These are phyloP conservation scores for Cephalopachus bancanus DNA, from an alignment of 2,797 vertebrate genomes.

Conservation along the genomic window DNA sequence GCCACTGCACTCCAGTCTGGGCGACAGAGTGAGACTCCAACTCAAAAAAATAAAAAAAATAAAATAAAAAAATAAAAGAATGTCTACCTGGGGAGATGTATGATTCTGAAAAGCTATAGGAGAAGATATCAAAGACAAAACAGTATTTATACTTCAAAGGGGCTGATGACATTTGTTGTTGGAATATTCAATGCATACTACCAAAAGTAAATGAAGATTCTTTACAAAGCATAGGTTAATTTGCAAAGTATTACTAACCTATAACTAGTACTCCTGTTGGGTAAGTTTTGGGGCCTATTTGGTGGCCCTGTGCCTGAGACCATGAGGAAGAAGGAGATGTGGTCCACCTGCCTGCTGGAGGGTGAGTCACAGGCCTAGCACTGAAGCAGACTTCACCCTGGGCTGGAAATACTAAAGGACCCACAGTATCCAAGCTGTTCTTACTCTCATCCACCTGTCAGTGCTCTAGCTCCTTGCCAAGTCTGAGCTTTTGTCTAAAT, in stretches of 20 bases:
- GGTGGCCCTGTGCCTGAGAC: background rate
- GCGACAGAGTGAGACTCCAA: too few species aligned
- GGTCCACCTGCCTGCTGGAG: background rate
- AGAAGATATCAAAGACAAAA: constrained; percentile 52
- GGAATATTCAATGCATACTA: background rate
- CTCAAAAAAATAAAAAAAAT: too few species aligned
- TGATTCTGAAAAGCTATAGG: constrained; percentile 36
- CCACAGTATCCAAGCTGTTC: background rate
- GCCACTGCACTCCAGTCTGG: too few species aligned
- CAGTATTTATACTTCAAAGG: constrained; percentile 40
- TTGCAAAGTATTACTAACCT: background rate
- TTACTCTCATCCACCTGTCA: background rate
- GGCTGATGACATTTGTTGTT: background rate
- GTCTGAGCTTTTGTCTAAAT: background rate
- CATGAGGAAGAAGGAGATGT: background rate
- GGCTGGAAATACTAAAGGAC: background rate
- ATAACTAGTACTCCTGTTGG: background rate
- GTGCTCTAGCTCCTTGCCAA: background rate
- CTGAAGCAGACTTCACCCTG: background rate
- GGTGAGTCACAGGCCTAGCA: background rate
- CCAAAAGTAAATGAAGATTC: constrained; percentile 5
- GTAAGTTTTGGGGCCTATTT: background rate
- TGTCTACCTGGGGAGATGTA: background rate
- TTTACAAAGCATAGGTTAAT: background rate
- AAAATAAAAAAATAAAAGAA: too few species aligned